Base-by-base conservation (phyloP, 2,797 vertebrate species). In the Schizothorax lantsangensis region DNA sequence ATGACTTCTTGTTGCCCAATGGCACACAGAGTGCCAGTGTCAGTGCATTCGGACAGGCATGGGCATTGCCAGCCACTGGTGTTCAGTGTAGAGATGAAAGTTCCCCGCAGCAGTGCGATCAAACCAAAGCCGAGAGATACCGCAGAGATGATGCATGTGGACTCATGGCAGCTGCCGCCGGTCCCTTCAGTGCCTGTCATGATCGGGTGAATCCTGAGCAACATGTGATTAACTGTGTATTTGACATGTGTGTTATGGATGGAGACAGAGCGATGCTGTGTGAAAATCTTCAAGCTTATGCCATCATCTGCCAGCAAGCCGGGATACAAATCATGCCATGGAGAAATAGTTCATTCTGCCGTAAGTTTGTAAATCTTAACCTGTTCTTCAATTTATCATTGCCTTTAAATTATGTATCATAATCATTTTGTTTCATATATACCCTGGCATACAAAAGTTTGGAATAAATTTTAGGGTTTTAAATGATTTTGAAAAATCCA, bases 121-220 rank as follows among this genome's bases (percentile, higher is more conserved):
- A 38, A 0, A 0, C 49, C 5, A 88, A 89, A 0, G 6, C 80
- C 0, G 21, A 71, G 0, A 66, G 49, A 0, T 96, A 95, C 0
- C 0, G 66, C 1, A 79, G 86, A 23, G 7, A 47, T 0, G 81
- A 92, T 5, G 94, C 91, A 49, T 97, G 96, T 0, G 95, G 96
- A 26, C 92, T 96, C 77, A 95, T 97, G 7, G 91, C 30, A 0
- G 89, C 88, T 0, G 73, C 87, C 0, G 14, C 72, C 0, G 96
- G 97, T 5, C 95, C 96, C 7, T 97, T 97, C 23, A 89, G 74
- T 79, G 45, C 33, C 0, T 97, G 96, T 75, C 95, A 96, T 87
- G 45, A 85, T 0, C 80, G 54, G 19, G 91, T 97, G n/a, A 92
- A 92, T 81, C 95, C 96, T 0, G 5, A 82, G 19, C 82, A 85